Evolutionary conservation across 1,140 invertebrate species (phyloP).

Genomic region (Rhagoletis pomonella): DNA sequence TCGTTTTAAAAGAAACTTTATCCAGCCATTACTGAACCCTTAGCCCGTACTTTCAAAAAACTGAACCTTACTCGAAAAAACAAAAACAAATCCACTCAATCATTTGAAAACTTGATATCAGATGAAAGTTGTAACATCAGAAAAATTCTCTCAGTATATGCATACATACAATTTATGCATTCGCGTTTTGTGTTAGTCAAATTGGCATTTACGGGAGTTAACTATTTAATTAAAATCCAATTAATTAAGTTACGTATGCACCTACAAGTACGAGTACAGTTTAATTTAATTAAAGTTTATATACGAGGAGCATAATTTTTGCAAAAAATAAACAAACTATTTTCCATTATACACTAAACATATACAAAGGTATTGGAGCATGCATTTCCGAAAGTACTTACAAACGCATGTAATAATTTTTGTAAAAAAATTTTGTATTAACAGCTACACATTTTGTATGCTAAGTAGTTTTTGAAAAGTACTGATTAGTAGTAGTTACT

Average conservation of each 20-base stretch:
- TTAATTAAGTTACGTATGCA: not conserved
- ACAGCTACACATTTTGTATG: not conserved
- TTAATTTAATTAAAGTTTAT: not conserved
- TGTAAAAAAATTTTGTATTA: not conserved
- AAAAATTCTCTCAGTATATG: not conserved
- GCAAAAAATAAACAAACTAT: too few relatives aligned
- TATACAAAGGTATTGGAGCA: not conserved
- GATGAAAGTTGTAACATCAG: not conserved
- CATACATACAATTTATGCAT: not conserved
- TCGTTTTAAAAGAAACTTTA: too few relatives aligned
- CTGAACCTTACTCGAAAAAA: too few relatives aligned
- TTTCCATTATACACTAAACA: too few relatives aligned
- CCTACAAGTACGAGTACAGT: not conserved
- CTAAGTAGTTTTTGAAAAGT: not conserved
- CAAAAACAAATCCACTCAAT: too few relatives aligned
- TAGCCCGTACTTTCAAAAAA: too few relatives aligned
- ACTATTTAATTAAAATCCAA: constrained; percentile 11
- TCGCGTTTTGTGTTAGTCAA: constrained; percentile 6
- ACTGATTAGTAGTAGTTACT: constrained; percentile 35
- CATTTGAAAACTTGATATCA: not conserved
- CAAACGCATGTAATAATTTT: not conserved
- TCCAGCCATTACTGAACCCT: too few relatives aligned
- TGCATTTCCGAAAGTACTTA: not conserved
- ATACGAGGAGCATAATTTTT: too few relatives aligned
- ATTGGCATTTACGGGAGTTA: constrained; percentile 38